Evolutionary conservation across 2,888 invertebrate species (phyloP).

Genomic region (Mayetiola destructor): DNA sequence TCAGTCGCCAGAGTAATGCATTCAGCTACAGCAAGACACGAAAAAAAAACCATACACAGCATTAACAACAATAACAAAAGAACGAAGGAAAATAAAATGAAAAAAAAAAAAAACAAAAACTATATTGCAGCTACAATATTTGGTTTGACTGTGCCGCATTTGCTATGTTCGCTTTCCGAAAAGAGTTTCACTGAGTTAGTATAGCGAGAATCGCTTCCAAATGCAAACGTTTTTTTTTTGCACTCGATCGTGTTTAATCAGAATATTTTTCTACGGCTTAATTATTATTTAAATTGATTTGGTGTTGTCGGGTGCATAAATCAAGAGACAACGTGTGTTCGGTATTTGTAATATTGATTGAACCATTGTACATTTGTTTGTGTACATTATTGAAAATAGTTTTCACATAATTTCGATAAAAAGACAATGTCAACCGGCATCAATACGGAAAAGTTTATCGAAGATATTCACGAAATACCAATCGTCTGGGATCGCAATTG

Average conservation of each 20-base stretch:
- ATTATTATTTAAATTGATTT: neutral
- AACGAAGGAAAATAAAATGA: neutral
- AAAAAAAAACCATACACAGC: neutral
- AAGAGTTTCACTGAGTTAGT: slow-evolving; percentile 5
- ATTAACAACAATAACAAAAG: neutral
- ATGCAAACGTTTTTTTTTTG: slow-evolving; percentile 2
- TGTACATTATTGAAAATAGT: neutral
- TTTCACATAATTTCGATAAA: neutral
- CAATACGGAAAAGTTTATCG: slow-evolving; percentile 30
- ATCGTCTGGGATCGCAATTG: slow-evolving; percentile 36
- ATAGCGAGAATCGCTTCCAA: slow-evolving; percentile 13
- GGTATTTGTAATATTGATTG: too few relatives aligned
- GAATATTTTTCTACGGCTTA: neutral
- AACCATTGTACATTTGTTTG: neutral
- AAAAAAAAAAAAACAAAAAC: neutral
- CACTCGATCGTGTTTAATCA: neutral
- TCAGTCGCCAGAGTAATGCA: neutral
- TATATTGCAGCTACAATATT: slow-evolving; percentile 7
- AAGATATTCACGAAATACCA: slow-evolving; percentile 33
- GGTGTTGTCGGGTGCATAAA: neutral
- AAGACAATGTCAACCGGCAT: neutral
- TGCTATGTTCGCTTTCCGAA: slow-evolving; percentile 1
- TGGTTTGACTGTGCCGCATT: slow-evolving; percentile 9
- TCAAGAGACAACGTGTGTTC: neutral
- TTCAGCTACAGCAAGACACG: neutral